Evolutionary conservation across 1,140 invertebrate genomes (phyloP), one percentile per base, ranked within the genome.

Genomic region (Drosophila auraria): DNA sequence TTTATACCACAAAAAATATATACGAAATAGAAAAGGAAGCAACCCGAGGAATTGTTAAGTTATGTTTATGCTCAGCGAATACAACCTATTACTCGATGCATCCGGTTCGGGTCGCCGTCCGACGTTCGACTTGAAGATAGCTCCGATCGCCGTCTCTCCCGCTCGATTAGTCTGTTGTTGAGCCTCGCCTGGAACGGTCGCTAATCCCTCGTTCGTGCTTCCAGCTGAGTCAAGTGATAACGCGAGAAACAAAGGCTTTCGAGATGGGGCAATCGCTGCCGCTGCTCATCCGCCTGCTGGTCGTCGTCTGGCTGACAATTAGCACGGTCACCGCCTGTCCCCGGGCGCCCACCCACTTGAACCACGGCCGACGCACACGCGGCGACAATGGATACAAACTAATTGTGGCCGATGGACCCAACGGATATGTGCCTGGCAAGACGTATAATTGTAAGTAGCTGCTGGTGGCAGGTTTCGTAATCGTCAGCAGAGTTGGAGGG

Each of bases 331-430:
- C 76, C 45, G 84, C 76, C 57, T 93, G 92, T 73, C 78, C 92
- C 51, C 84, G 92, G 61, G 90, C 92, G 57, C 92, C 92, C 72
- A 92, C 81, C 54, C 80, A 83, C 57, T 82, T 93, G 78, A 87
- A 87, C 65, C 92, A 92, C 45, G 92, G 91, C 15, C 79, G 92
- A 49, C 89, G 92, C n/a, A 92, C 87, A 69, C 91, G 87, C n/a
- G 97, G 97, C 20, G 97, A 97, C 93, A 97, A 97, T 93, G 96
- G 96, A 83, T 97, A 96, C 93, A 95, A 95, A 82, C 95, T 98
- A 82, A 94, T 95, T 81, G 94, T 97, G 68, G 96, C 95, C 81
- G 97, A 96, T 66, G 95, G 96, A 81, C 94, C 95, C 20, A 95
- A 96, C 82, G 95, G 96, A 90, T 98, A 97, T 92, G 95, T 96